Evolutionary conservation across 2,113 vertebrate species (phyloP).

Genomic region (Indicator indicator): DNA sequence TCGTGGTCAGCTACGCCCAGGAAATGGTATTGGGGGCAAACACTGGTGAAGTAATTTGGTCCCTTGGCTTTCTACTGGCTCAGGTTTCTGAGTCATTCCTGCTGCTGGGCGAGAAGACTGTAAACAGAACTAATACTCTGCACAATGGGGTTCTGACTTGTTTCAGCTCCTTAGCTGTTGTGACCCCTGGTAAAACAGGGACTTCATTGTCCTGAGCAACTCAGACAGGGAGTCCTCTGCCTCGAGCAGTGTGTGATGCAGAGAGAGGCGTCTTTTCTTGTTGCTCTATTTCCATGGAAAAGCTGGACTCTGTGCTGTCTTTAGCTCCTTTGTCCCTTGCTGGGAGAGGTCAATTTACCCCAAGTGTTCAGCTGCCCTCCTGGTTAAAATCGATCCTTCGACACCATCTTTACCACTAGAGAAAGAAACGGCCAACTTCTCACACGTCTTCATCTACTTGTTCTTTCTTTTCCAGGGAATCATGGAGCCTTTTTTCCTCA

Average conservation of each 20-base stretch:
- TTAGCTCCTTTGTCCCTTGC: slow-evolving; percentile 71
- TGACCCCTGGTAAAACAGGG: slow-evolving; percentile 75
- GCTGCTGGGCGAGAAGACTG: slow-evolving; percentile 18
- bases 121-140: slow-evolving; percentile 45
- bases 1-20: neutral
- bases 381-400: neutral
- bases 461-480: neutral
- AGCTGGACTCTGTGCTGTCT: slow-evolving; percentile 61
- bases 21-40: neutral
- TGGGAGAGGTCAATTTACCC: slow-evolving; percentile 63
- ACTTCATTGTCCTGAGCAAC: slow-evolving; percentile 72
- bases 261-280: slow-evolving; percentile 63
- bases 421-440: neutral
- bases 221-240: slow-evolving; percentile 69
- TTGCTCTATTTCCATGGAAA: slow-evolving; percentile 67
- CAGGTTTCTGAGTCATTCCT: slow-evolving; percentile 8
- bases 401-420: neutral
- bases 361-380: slow-evolving; percentile 54
- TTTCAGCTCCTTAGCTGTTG: slow-evolving; percentile 68
- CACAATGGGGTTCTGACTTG: slow-evolving; percentile 67
- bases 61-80: neutral
- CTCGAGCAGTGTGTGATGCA: slow-evolving; percentile 58
- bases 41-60: neutral
- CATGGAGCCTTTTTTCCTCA: neutral
- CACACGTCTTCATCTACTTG: neutral